Base-by-base conservation (phyloP, 2,797 vertebrate species). In the Danio kyathit region DNA sequence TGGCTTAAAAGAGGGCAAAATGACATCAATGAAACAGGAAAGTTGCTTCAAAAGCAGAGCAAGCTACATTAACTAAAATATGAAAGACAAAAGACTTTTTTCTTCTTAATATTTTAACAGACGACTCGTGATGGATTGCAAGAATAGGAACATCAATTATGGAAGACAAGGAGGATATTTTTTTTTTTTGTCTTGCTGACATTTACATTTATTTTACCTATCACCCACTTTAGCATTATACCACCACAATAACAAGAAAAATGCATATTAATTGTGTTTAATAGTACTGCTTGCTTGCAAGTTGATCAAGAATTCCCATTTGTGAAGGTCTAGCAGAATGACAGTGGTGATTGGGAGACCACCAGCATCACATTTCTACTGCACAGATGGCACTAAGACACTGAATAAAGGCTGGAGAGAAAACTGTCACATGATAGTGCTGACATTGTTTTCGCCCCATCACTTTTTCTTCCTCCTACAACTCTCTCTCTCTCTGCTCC, bases 331-430 rank as follows among this genome's bases (percentile, higher is more conserved):
- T 48, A 38, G 11, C 19, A 73, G 78, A 52, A 19, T 46, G 48
- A 64, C 21, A 16, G 66, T 4, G 14, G 61, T 16, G 56, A 51
- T 71, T 81, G 52, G 82, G 41, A 78, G 72, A 80, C 83, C 83
- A 82, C 73, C 74, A 14, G 83, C 76, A 89, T 94, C 92, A 79
- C 86, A 90, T 95, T 95, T 90, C 90, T 79, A 84, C 81, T 74
- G 89, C 92, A 93, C 94, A 94, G 92, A 94, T 94, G 93, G 93
- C 86, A 90, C 91, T 83, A 89, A 89, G 85, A 87, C 87, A 88
- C 85, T 91, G 88, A 93, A 92, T 74, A 91, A 90, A 86, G 88
- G 81, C 85, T 67, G 74, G 79, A 84, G 90, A 93, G 86, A 90
- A 81, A 87, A 88, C 79, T 92, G 82, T 76, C 82, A 84, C 85